A percentile compares a stretch with the other conserved stretches of the same genome.
phyloP scores from a whole-genome alignment of 92 coral and sea anemone genomes.

The Pocillopora grandis region DNA sequence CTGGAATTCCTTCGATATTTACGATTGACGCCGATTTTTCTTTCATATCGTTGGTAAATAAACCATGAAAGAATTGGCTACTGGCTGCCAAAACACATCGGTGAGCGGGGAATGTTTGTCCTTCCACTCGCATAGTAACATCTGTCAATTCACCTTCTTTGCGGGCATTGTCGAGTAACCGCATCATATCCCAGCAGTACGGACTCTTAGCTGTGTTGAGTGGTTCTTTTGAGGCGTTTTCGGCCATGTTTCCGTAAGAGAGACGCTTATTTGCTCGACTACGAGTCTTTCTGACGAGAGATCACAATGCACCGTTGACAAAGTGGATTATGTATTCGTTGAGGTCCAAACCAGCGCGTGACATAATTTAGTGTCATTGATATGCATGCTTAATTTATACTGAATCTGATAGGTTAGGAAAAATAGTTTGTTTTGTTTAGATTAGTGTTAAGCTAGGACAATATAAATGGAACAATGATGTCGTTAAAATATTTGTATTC shows the following conservation, averaged over 20 bases:
- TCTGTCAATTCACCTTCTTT: constrained; percentile 58
- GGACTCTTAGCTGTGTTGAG: not conserved
- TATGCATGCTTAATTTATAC: no score
- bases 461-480: no score
- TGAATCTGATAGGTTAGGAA: no score
- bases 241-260: constrained; percentile 17
- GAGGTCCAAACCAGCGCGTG: no score
- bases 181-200: constrained; percentile 33
- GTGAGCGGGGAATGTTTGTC: constrained; percentile 69
- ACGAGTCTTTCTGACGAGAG: not conserved
- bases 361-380: no score
- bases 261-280: not conserved
- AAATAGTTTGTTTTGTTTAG: no score
- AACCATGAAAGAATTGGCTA: constrained; percentile 68
- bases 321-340: not conserved
- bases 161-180: constrained; percentile 50
- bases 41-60: constrained; percentile 75
- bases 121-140: constrained; percentile 68
- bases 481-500: no score
- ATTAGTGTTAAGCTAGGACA: no score
- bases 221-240: not conserved
- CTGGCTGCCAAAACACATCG: constrained; percentile 69
- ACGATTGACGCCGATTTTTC: constrained; percentile 61
- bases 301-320: not conserved
- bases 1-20: constrained; percentile 57